Evolutionary conservation across 2,113 vertebrate species (phyloP), one percentile per base, ranked within the genome.

Genomic region (Leptocoma aspasia): DNA sequence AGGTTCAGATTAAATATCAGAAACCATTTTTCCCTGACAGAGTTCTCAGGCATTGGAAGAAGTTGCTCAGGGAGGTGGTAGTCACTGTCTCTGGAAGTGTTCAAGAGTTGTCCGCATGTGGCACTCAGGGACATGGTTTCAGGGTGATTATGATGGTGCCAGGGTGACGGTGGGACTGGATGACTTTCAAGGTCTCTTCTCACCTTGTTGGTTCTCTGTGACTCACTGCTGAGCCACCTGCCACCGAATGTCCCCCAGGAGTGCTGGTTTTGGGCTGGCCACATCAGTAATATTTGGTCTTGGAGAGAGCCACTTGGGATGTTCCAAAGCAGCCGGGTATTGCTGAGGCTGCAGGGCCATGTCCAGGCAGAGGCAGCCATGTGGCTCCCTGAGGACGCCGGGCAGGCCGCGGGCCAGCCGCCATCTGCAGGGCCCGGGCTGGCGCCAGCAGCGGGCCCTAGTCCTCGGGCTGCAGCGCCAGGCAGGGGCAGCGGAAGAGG

Each of bases 391-490:
- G n/a, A 33, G 42, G 77, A 26, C 0, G 0, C 8, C 4, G 41
- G 33, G 41, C 41, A 39, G 22, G 22, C 52, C 47, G 13, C 0
- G 0, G 8, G 15, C 50, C 50, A 20, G 60, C 30, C 3, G 0
- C 23, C 28, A 8, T 11, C 23, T 19, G 8, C 0, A 0, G 8
- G 41, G n/a, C n/a, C n/a, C 2, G 2, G 49, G 8, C 41, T 24
- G 42, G 20, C 6, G 2, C 30, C 6, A 2, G 13, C 30, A 41
- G 31, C 0, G 0, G 13, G 16, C 61, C 3, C 45, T 86, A 86
- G 35, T 50, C 37, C 26, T 76, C 8, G 0, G 27, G 44, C 7
- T 6, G 26, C 1, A 37, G 44, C 1, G 0, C 21, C 20, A 59
- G 37, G 61, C 82, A 76, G 9, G 61, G 35, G 16, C 83, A 68